Base-by-base conservation (phyloP, 1,140 invertebrate genomes). In the Pseudomyrmex concolor region DNA sequence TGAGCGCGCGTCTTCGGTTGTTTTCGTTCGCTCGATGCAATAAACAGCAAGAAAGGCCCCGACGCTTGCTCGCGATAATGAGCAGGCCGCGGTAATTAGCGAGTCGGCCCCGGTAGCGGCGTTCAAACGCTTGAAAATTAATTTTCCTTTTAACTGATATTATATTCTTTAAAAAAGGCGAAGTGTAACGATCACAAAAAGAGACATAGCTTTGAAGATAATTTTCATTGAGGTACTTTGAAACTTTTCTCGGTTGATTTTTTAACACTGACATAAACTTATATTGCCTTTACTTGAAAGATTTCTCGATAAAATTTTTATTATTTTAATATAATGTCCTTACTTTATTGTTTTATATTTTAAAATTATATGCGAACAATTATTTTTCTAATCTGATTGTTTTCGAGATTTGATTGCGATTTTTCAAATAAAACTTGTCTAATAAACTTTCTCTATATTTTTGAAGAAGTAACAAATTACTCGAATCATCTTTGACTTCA, bases 101-200 rank as follows among this genome's bases (percentile, higher is more conserved):
- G 25, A 22, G 55, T 8, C n/a, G 43, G 34, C 34, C 12, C 25
- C 15, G 43, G 55, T 72, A 71, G 57, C 68, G 9, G 62, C 22
- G 48, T 82, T 73, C 43, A 73, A 51, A 62, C 55, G 22, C n/a
- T 68, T 17, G 50, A 68, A 81, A 72, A 81, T 62, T 82, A 62
- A 73, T 73, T 62, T 62, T 12, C 15, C 68, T 73, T 17, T 73
- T 55, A 63, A 82, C 51, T 45, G 22, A 17, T 34, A 34, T 34
- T 51, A 19, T 7, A 34, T 60, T 72, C 22, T 22, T 59, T 62
- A 34, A 43, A 48, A 80, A 4, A 13, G 8, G 10, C 48, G 8
- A 71, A 15, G 15, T 7, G n/a, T 81, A 60, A 48, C 22, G 48
- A 81, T 43, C n/a, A 22, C 19, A 13, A 57, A 22, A 51, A 51